These are phyloP conservation scores for Pollicipes pollicipes DNA, from an alignment of 1,140 invertebrate genomes.

Conservation along the genomic window DNA sequence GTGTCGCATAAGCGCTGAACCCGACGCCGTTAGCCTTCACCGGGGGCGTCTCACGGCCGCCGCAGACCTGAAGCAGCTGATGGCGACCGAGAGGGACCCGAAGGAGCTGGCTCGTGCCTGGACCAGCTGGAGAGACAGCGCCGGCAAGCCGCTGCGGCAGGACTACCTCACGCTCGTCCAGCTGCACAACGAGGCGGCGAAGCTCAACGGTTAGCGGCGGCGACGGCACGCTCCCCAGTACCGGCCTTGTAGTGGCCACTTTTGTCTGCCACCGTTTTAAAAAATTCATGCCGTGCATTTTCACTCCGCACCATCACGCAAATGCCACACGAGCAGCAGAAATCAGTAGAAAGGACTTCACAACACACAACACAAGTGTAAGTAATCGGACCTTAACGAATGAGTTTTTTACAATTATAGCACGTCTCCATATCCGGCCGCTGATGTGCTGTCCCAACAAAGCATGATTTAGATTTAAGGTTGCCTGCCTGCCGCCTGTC, in stretches of 20 bases:
- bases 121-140: constrained; percentile 51
- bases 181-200: constrained; percentile 59
- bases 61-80: constrained; percentile 45
- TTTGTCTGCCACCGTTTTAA: constrained; percentile 7
- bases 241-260: constrained; percentile 11
- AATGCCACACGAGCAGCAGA: too few relatives aligned
- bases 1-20: too few relatives aligned
- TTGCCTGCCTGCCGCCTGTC: too few relatives aligned
- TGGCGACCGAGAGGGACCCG: constrained; percentile 45
- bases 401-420: too few relatives aligned
- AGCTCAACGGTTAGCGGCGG: constrained; percentile 54
- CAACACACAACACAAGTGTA: neutral
- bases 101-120: constrained; percentile 54
- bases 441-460: too few relatives aligned
- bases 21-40: too few relatives aligned
- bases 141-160: constrained; percentile 47
- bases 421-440: too few relatives aligned
- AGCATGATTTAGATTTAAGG: neutral
- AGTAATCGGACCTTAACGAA: too few relatives aligned
- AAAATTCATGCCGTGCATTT: constrained; percentile 8
- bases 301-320: too few relatives aligned
- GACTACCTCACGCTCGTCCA: constrained; percentile 50
- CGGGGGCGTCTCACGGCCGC: too few relatives aligned
- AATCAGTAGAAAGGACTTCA: neutral
- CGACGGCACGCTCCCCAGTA: neutral